phyloP scores from a whole-genome alignment of 2,888 invertebrate species.

The Diarsia rubi region DNA sequence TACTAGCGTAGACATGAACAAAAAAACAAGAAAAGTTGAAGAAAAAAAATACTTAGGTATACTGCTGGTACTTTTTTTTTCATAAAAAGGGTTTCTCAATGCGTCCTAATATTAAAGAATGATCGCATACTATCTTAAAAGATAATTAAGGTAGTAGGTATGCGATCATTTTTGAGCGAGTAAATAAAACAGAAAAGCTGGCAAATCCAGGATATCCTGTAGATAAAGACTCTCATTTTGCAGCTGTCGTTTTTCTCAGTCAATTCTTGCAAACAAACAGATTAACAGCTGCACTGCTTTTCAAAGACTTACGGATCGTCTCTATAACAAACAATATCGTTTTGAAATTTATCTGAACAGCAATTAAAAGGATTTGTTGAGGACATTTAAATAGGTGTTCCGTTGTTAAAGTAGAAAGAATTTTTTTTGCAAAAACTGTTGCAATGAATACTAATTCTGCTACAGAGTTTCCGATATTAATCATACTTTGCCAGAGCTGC shows the following conservation, averaged over 20 bases:
- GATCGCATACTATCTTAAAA: background rate
- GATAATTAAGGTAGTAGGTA: too few species aligned
- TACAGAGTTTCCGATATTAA: too few species aligned
- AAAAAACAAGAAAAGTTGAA: background rate
- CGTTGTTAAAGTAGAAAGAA: background rate
- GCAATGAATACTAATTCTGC: too few species aligned
- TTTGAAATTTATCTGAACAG: constrained; percentile 25
- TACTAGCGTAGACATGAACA: background rate
- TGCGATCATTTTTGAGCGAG: background rate
- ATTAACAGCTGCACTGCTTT: constrained; percentile 22
- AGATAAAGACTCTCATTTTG: constrained; percentile 1
- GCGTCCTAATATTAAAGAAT: background rate
- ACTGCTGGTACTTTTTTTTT: background rate
- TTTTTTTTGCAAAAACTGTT: too few species aligned
- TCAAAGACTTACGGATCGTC: constrained; percentile 15
- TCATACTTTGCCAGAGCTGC: too few species aligned
- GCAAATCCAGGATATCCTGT: background rate
- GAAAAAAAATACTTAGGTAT: background rate
- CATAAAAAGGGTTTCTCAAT: background rate
- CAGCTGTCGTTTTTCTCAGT: constrained; percentile 23
- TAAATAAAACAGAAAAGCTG: background rate
- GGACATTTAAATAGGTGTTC: background rate
- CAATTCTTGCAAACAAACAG: constrained; percentile 15
- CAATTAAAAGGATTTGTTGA: constrained; percentile 20
- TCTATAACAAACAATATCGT: constrained; percentile 18